Evolutionary conservation across 1,140 invertebrate species (phyloP).

Genomic region (Drosophila micromelanica): DNA sequence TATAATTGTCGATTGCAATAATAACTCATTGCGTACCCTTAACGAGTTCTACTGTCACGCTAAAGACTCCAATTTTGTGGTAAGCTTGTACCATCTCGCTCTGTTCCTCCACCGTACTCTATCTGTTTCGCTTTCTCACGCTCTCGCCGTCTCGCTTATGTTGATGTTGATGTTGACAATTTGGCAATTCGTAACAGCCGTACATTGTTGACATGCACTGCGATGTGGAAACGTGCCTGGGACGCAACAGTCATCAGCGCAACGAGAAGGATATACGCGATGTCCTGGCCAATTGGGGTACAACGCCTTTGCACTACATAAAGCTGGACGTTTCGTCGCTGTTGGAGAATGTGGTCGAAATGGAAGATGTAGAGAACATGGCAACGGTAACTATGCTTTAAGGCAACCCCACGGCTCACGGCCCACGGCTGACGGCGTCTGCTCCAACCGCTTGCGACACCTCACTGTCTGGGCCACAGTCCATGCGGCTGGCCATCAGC

Average conservation of each 20-base stretch:
- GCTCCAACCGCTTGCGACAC: background rate
- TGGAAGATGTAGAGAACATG: constrained; percentile 86
- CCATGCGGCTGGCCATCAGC: background rate
- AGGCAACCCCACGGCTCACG: constrained; percentile 3
- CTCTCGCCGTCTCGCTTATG: background rate
- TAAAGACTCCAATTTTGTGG: constrained; percentile 95
- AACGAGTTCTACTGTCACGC: constrained; percentile 95
- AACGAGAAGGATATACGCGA: constrained; percentile 91
- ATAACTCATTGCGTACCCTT: constrained; percentile 92
- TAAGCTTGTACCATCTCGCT: constrained; percentile 83
- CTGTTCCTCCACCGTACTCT: background rate
- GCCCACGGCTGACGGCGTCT: background rate
- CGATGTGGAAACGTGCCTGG: constrained; percentile 90
- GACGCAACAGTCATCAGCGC: constrained; percentile 94
- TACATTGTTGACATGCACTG: constrained; percentile 90
- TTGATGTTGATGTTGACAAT: constrained; percentile 5
- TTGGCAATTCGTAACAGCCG: constrained; percentile 42
- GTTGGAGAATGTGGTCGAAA: constrained; percentile 90
- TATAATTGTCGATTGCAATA: constrained; percentile 95
- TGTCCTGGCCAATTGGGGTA: constrained; percentile 91
- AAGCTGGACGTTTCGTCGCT: constrained; percentile 92
- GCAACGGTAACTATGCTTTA: constrained; percentile 78
- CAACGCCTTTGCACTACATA: constrained; percentile 89
- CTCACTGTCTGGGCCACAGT: constrained; percentile 8
- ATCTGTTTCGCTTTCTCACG: constrained; percentile 4